Evolutionary conservation across 1,140 invertebrate genomes (phyloP), one percentile per base, ranked within the genome.

Genomic region (Neuroterus valhalla): DNA sequence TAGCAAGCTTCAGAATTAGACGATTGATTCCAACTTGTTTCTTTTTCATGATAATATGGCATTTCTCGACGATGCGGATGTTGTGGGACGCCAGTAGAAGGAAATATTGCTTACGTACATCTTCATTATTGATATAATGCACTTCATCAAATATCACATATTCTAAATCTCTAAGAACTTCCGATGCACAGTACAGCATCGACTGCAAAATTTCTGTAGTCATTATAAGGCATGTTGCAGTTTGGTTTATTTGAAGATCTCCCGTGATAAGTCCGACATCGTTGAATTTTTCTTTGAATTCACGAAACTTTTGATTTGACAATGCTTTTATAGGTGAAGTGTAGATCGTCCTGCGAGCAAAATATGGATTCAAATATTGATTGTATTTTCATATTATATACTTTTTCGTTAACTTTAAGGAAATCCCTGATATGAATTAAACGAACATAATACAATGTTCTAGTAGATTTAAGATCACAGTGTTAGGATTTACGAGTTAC

Each of bases 131-230:
- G 66, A 99, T 97, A 84, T 99, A 99, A 89, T 99, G 98, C 26
- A 99, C 98, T 92, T 99, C 99, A 89, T 99, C 99, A 88, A 99
- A 99, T 82, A 99, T 98, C 3, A 99, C 98, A 93, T 97, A 99
- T 87, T 99, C 98, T 62, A 99, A 91, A 90, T 99, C 98, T 70
- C 97, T 92, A 3, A 99, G 95, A 69, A 98, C 94, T 85, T 99
- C 97, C 71, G 97, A 97, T 21, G 96, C 97, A 85, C 97, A 96
- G 86, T 99, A 99, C 2, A 99, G 88, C 98, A 99, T 99, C 0
- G 97, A 98, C 75, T 97, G 93, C 15, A 99, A 89, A 84, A 99
- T 99, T 92, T 99, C 99, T 1, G 99, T 99, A 0, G 99, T 99
- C 98, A 99, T 99, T 50, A 99, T 98, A 0, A 99, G 92, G 89